Evolutionary conservation across 1,140 invertebrate genomes (phyloP).

Genomic region (Ctenoplectra terminalis): DNA sequence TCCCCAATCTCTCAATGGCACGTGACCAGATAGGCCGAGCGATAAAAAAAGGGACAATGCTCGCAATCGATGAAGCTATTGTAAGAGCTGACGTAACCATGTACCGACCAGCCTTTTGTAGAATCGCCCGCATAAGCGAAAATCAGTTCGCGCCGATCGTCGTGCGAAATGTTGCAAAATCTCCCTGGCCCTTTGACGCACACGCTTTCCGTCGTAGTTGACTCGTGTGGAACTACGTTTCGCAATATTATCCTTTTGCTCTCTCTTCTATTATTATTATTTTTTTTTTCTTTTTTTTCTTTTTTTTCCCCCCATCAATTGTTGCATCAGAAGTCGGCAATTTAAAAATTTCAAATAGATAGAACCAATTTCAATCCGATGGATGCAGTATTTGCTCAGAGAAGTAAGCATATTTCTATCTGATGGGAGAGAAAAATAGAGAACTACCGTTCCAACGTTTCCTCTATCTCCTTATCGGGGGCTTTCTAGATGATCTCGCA

Average conservation of each 20-base stretch:
- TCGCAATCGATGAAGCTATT: slow-evolving; percentile 43
- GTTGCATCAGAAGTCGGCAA: too few relatives aligned
- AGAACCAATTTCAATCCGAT: too few relatives aligned
- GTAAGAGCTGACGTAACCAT: slow-evolving; percentile 40
- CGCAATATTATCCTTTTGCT: too few relatives aligned
- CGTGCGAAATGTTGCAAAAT: slow-evolving; percentile 50
- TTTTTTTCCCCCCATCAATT: too few relatives aligned
- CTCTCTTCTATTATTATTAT: too few relatives aligned
- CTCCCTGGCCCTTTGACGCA: slow-evolving; percentile 4
- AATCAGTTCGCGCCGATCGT: slow-evolving; percentile 33
- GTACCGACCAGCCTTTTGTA: slow-evolving; percentile 1
- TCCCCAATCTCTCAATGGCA: slow-evolving; percentile 14
- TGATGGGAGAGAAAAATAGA: background rate
- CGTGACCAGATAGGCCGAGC: slow-evolving; percentile 2
- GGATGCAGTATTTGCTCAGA: background rate
- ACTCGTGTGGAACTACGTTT: background rate
- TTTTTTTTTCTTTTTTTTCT: too few relatives aligned
- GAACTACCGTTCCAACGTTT: slow-evolving; percentile 23
- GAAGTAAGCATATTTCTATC: slow-evolving; percentile 1
- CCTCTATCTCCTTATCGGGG: slow-evolving; percentile 28
- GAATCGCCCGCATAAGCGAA: slow-evolving; percentile 55
- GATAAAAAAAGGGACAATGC: slow-evolving; percentile 38
- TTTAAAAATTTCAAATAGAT: too few relatives aligned
- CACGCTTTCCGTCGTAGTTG: background rate
- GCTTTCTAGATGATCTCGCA: slow-evolving; percentile 45